Base-by-base conservation (phyloP, 2,797 vertebrate species). In the Pangasius macronema region DNA sequence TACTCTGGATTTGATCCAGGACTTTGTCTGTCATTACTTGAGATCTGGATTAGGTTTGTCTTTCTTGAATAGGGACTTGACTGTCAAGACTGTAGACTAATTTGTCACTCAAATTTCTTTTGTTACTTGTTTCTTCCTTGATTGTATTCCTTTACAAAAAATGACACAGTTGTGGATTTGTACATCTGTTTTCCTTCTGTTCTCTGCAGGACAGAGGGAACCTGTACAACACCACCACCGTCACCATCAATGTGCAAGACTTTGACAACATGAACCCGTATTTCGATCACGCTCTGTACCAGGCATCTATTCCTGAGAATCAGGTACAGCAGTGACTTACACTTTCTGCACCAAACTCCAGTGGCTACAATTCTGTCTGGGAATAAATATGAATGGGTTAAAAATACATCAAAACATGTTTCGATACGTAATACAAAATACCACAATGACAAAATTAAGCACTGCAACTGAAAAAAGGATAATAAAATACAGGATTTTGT, bases 261-360 rank as follows among this genome's bases (percentile, higher is more conserved):
- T 94, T 92, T 82, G 96, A 97, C 65, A 96, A 96, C 13, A 1
- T 96, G 89, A 95, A 95, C 89, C 96, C 96, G 0, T 95, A 93
- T 89, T 97, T 97, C 93, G 92, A 53, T 79, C 94, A 92, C 67
- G 93, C 36, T 0, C 0, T 93, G 16, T 97, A 97, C 86, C 83
- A 63, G 24, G 95, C 94, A 30, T 88, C 49, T 4, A 94, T 96
- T 88, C 59, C 2, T 39, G 96, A 97, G 91, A 91, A 94, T 5
- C 6, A 95, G 93, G 96, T 96, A 83, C 18, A 14, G 89, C 6
- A 2, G 36, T 61, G 10, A 59, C 33, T 42, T 55, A 14, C n/a
- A 33, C 63, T 67, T 67, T 16, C n/a, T 67, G n/a, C 30, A 73
- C 20, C 10, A 57, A 55, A 63, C 39, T 55, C 42, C 13, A 14